Evolutionary conservation across 2,888 invertebrate species (phyloP).

Genomic region (Perdita meconis): DNA sequence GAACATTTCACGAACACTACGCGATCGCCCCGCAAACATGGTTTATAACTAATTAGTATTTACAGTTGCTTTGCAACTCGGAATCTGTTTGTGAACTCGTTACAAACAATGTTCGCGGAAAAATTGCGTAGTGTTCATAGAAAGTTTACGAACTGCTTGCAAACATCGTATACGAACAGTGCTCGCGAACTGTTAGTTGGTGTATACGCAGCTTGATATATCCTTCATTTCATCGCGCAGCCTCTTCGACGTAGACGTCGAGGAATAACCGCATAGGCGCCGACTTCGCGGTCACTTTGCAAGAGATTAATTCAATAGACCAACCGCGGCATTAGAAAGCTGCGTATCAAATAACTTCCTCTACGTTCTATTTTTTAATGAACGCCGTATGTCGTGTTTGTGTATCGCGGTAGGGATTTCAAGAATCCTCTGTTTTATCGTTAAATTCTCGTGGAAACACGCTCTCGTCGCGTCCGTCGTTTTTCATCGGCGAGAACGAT

Average conservation of each 20-base stretch:
- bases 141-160: too few relatives aligned
- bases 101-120: too few relatives aligned
- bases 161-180: too few relatives aligned
- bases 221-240: constrained; percentile 35
- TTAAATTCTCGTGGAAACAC: neutral
- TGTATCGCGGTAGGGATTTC: neutral
- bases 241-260: constrained; percentile 21
- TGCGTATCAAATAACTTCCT: neutral
- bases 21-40: too few relatives aligned
- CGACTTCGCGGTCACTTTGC: constrained; percentile 30
- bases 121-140: too few relatives aligned
- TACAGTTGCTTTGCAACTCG: too few relatives aligned
- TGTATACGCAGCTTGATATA: too few relatives aligned
- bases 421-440: constrained; percentile 1
- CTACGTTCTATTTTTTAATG: neutral
- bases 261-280: constrained; percentile 41
- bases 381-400: neutral
- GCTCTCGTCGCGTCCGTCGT: neutral
- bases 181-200: too few relatives aligned
- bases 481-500: neutral
- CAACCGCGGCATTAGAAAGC: neutral
- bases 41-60: too few relatives aligned
- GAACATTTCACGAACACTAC: too few relatives aligned
- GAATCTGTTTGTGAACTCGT: too few relatives aligned
- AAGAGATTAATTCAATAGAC: neutral